Conservation (phyloP, 2,888 invertebrate species). For the Stenolophus ochropezus region DNA sequence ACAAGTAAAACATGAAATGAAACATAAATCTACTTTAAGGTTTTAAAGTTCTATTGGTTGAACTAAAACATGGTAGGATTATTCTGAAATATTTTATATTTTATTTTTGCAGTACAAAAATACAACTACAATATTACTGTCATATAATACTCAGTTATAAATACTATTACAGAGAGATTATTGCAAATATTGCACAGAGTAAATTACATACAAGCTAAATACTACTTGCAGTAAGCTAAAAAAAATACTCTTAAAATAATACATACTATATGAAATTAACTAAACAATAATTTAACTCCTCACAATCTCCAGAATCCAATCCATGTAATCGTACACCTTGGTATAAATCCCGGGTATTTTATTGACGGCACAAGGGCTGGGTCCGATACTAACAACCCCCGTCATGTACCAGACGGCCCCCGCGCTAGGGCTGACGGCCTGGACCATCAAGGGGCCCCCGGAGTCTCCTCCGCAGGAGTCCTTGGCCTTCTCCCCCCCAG, state of each 20-base stretch:
- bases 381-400: conserved; percentile 82
- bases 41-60: no score
- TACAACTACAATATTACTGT: neutral
- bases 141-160: neutral
- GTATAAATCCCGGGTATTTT: conserved; percentile 83
- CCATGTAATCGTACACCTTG: conserved; percentile 76
- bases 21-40: no score
- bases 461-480: conserved; percentile 87
- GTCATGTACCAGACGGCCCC: conserved; percentile 76
- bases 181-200: neutral
- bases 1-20: no score
- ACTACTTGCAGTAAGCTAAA: neutral
- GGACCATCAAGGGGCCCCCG: conserved; percentile 84
- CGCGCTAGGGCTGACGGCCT: conserved; percentile 69
- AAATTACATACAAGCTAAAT: neutral
- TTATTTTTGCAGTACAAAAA: neutral
- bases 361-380: conserved; percentile 78
- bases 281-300: conserved; percentile 13
- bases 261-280: no score
- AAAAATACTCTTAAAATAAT: no score
- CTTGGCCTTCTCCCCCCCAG: conserved; percentile 80
- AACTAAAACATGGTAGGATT: neutral
- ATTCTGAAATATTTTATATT: neutral
- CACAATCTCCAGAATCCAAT: conserved; percentile 77
- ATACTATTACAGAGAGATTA: no score